These are phyloP conservation scores for Apodemia duryi DNA, from an alignment of 2,888 invertebrate species.

Conservation along the genomic window DNA sequence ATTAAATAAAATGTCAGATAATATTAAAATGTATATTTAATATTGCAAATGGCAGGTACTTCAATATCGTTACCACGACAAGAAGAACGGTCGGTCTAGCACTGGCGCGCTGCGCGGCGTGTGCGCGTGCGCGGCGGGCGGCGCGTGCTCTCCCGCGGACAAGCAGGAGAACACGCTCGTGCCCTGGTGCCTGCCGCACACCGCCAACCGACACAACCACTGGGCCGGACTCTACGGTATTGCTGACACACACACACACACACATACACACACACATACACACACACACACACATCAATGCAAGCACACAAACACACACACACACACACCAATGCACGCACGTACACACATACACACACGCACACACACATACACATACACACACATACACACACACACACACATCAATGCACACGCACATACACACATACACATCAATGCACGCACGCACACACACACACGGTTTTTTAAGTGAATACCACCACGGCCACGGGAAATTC, in stretches of 20 bases:
- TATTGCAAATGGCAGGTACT: slow-evolving; percentile 47
- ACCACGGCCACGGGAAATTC: too few relatives aligned
- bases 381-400: not conserved
- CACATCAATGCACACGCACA: not conserved
- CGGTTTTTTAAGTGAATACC: too few relatives aligned
- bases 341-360: not conserved
- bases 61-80: slow-evolving; percentile 68
- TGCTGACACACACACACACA: not conserved
- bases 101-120: slow-evolving; percentile 83
- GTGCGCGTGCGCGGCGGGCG: slow-evolving; percentile 85
- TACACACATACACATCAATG: too few relatives aligned
- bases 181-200: slow-evolving; percentile 94
- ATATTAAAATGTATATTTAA: too few relatives aligned
- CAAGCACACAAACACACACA: not conserved
- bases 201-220: slow-evolving; percentile 90
- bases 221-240: slow-evolving; percentile 91
- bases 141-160: slow-evolving; percentile 83
- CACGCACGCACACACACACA: too few relatives aligned
- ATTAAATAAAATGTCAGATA: too few relatives aligned
- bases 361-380: not conserved
- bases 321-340: not conserved
- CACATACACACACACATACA: not conserved
- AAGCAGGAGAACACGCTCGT: slow-evolving; percentile 90
- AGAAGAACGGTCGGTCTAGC: slow-evolving; percentile 65
- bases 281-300: too few relatives aligned